Conservation (phyloP, 2,113 vertebrate genomes). For the Benitochromis conjunctus region DNA sequence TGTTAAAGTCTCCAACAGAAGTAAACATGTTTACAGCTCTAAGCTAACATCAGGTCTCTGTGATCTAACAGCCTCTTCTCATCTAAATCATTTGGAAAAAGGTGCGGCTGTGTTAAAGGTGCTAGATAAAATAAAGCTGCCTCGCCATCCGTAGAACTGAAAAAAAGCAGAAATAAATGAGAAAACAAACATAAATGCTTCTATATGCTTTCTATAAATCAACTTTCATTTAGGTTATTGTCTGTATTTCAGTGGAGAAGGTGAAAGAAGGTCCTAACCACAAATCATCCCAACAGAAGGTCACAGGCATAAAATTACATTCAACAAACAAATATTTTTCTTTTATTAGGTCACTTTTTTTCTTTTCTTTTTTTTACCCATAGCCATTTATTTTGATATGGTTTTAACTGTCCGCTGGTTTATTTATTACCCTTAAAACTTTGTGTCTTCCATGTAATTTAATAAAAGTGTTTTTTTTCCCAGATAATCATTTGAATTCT, state of each 20-base stretch:
- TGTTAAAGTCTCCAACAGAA: neutral
- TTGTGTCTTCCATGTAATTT: neutral
- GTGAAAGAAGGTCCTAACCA: neutral
- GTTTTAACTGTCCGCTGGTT: neutral
- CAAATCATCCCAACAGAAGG: neutral
- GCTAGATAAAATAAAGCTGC: fast-evolving
- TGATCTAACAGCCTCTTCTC: neutral
- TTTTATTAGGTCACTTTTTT: no score
- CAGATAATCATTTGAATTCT: neutral
- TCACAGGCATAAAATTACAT: neutral
- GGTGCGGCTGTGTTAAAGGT: neutral
- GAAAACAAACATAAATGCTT: neutral
- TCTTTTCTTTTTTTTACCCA: neutral
- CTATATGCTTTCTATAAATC: neutral
- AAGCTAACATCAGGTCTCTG: fast-evolving
- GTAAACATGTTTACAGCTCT: neutral
- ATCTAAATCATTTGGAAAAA: fast-evolving
- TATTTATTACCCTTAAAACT: neutral
- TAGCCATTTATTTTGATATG: neutral
- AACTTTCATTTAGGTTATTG: fast-evolving
- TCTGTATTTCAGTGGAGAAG: neutral
- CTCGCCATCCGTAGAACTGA: neutral
- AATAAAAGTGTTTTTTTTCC: neutral
- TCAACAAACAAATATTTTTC: neutral
- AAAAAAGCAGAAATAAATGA: neutral